Evolutionary conservation across 2,113 vertebrate species (phyloP), one percentile per base, ranked within the genome.

Genomic region (Jaculus jaculus): DNA sequence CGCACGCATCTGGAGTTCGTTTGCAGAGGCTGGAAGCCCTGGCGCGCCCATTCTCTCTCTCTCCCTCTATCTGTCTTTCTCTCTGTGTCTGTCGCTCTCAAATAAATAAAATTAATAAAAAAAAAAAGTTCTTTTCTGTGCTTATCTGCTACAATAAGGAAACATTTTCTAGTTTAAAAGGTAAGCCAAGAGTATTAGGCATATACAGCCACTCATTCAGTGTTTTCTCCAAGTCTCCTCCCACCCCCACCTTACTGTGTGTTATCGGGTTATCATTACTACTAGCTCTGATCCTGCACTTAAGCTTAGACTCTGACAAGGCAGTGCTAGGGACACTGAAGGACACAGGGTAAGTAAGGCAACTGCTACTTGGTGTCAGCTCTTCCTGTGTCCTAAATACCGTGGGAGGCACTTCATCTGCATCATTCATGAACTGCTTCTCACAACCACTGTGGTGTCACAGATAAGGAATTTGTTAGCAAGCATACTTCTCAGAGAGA

Each of bases 101-200:
- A n/a, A n/a, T n/a, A n/a, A n/a, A n/a, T n/a, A n/a, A n/a, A n/a
- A n/a, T n/a, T n/a, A n/a, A n/a, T n/a, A n/a, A n/a, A n/a, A n/a
- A n/a, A n/a, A n/a, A n/a, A n/a, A n/a, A n/a, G n/a, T 58, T 71
- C 66, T 94, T 92, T 93, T 81, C 30, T 90, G 12, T 2, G 77
- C 15, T 92, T 89, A 51, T 69, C 26, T 28, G n/a, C 51, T 54
- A 34, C 24, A 26, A 12, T 34, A n/a, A 34, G 68, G 42, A 87
- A 84, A 74, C 69, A 69, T 72, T 94, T 92, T 74, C 58, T 73
- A 87, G 77, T 73, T 66, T 71, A 83, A 82, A 92, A 77, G 72
- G 74, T 61, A 85, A 20, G 28, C n/a, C 47, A 85, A 82, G 54
- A 77, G 1, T 42, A 63, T 42, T 60, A 73, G 68, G 21, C 39